Percentiles rank a stretch among this genome's conserved stretches.
Conservation (phyloP, 2,113 vertebrate genomes). For the Potamarius usumacintae region DNA sequence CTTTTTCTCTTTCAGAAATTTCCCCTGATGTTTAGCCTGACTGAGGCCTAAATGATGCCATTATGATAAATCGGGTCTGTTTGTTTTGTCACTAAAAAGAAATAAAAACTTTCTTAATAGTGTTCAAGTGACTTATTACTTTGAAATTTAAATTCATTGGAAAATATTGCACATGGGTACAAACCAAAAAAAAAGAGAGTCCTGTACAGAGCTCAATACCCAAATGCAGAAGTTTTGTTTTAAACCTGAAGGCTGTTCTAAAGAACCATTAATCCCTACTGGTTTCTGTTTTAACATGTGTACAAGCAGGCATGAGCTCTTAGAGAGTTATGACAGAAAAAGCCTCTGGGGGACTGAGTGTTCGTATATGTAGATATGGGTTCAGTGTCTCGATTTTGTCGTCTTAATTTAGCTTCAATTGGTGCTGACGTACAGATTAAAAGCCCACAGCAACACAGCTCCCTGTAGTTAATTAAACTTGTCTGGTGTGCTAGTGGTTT, state of each 20-base stretch:
- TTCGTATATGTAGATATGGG: constrained; percentile 22
- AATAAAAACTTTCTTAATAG: neutral
- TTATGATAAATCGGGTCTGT: neutral
- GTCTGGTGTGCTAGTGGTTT: neutral
- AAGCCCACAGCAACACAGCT: constrained; percentile 28
- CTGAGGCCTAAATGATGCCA: neutral
- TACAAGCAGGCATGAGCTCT: constrained; percentile 19
- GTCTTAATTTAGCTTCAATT: constrained; percentile 69
- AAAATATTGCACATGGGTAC: neutral
- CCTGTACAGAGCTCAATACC: neutral
- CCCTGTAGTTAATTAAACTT: constrained; percentile 59
- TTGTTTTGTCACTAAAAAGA: neutral
- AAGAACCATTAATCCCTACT: neutral
- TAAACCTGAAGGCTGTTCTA: neutral
- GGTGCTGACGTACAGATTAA: constrained; percentile 60
- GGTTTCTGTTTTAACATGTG: constrained; percentile 45
- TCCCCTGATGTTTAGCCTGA: neutral
- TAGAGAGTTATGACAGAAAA: constrained; percentile 30
- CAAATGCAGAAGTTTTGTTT: neutral
- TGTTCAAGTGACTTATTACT: neutral
- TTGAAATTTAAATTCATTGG: neutral
- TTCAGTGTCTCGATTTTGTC: constrained; percentile 22
- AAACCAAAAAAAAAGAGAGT: no score
- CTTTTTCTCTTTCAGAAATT: neutral
- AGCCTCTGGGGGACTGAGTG: constrained; percentile 10